Evolutionary conservation across 2,888 invertebrate genomes (phyloP).

Genomic region (Apoderus coryli): DNA sequence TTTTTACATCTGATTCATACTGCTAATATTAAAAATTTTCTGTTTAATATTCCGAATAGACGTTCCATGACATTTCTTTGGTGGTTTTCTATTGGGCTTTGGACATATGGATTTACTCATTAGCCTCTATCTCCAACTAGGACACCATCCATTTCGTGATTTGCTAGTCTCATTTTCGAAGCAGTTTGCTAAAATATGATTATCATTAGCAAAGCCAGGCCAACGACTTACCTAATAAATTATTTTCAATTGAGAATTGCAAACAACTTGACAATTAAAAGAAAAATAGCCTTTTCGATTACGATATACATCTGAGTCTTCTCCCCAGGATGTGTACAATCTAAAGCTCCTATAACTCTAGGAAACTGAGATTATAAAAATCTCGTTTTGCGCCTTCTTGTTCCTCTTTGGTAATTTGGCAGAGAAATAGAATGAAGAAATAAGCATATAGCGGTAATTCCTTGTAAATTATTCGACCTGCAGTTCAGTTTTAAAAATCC

Average conservation of each 20-base stretch:
- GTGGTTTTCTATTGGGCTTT: constrained; percentile 2
- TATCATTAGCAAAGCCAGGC: too few species aligned
- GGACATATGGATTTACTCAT: constrained; percentile 1
- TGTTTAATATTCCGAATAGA: constrained; percentile 4
- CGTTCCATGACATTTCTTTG: neutral
- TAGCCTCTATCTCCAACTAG: constrained; percentile 4
- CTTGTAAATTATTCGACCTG: too few species aligned
- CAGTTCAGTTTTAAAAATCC: constrained; percentile 1
- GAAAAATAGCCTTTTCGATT: constrained; percentile 6
- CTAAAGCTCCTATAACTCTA: constrained; percentile 4
- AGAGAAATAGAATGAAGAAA: neutral
- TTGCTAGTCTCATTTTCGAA: constrained; percentile 2
- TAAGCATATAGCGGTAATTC: too few species aligned
- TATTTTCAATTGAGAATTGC: constrained; percentile 2
- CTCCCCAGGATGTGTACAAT: constrained; percentile 2
- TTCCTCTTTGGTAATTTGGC: constrained; percentile 1
- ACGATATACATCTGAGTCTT: constrained; percentile 4
- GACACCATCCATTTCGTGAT: constrained; percentile 4
- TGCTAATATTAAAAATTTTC: constrained; percentile 3
- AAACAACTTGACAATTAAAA: too few species aligned
- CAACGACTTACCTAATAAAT: constrained; percentile 3
- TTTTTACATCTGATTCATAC: constrained; percentile 4
- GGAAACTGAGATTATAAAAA: constrained; percentile 5
- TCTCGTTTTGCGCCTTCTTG: constrained; percentile 1
- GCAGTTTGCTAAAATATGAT: constrained; percentile 1